phyloP scores from a whole-genome alignment of 2,113 vertebrate genomes.

The Struthidea cinerea region DNA sequence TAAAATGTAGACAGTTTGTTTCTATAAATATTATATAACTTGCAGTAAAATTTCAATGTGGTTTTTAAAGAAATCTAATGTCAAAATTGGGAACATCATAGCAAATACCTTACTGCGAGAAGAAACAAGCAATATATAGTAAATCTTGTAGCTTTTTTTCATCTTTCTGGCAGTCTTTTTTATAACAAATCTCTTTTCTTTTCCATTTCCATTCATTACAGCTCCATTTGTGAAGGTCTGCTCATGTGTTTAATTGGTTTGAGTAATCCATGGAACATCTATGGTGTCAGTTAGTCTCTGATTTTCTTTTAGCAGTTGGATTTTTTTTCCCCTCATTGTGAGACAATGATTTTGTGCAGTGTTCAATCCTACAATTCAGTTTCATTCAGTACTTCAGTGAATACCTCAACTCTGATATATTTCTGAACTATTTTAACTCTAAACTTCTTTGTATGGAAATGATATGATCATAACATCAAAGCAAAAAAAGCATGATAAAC shows the following conservation, averaged over 20 bases:
- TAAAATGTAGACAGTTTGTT: not conserved
- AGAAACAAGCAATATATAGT: not conserved
- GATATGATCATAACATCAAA: not conserved
- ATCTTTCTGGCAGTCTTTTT: not conserved
- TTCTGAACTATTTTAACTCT: not conserved
- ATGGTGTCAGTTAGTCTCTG: not conserved
- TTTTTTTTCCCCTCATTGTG: rapidly evolving
- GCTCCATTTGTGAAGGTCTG: not conserved
- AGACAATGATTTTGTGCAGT: not conserved
- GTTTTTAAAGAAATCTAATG: not conserved
- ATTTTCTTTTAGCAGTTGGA: not conserved
- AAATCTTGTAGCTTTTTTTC: not conserved
- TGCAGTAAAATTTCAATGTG: not conserved
- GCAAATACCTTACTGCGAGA: not conserved
- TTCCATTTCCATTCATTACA: not conserved
- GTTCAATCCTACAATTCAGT: not conserved
- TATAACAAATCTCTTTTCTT: not conserved
- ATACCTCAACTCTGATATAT: not conserved
- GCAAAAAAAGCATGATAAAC: not conserved
- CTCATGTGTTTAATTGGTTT: not conserved
- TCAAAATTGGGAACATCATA: not conserved
- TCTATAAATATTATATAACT: not conserved
- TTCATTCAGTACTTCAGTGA: not conserved
- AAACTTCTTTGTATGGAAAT: not conserved
- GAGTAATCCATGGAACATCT: not conserved